Evolutionary conservation across 2,113 vertebrate species (phyloP).

Genomic region (Eubucco bourcierii): DNA sequence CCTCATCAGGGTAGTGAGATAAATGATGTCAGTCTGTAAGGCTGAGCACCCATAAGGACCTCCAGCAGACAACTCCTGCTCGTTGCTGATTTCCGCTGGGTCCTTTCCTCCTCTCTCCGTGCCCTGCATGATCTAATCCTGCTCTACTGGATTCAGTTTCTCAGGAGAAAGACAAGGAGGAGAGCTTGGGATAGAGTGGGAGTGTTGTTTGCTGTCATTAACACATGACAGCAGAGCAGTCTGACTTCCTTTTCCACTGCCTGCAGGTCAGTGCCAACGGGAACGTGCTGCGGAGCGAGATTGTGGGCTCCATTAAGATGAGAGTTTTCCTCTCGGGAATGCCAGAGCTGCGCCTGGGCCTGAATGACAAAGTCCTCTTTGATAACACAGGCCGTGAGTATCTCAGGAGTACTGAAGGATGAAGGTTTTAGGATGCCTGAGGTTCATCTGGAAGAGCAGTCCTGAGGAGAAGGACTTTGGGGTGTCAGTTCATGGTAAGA

Average conservation of each 20-base stretch:
- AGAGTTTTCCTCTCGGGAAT: conserved; percentile 96
- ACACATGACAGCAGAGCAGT: rapidly evolving
- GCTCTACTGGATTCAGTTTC: not conserved
- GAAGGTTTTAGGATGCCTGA: not conserved
- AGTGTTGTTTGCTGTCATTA: not conserved
- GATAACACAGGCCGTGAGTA: conserved; percentile 99
- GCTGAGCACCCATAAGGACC: too few relatives aligned
- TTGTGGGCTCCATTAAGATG: conserved; percentile 98
- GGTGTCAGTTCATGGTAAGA: too few relatives aligned
- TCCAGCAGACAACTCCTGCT: not conserved
- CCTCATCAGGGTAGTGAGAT: too few relatives aligned
- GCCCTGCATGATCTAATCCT: not conserved
- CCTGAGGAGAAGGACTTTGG: too few relatives aligned
- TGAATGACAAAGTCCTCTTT: conserved; percentile 98
- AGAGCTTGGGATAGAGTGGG: not conserved
- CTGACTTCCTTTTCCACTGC: rapidly evolving
- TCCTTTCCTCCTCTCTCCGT: not conserved
- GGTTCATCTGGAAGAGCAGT: not conserved
- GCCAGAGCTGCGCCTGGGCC: conserved; percentile 93
- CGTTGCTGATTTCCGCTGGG: rapidly evolving
- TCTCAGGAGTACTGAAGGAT: not conserved
- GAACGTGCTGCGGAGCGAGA: conserved; percentile 94
- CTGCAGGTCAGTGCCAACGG: conserved; percentile 94
- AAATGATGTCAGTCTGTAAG: not conserved
- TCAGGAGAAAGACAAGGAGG: not conserved